Base-by-base conservation (phyloP, 2,888 invertebrate species). In the Cyclophora punctaria region DNA sequence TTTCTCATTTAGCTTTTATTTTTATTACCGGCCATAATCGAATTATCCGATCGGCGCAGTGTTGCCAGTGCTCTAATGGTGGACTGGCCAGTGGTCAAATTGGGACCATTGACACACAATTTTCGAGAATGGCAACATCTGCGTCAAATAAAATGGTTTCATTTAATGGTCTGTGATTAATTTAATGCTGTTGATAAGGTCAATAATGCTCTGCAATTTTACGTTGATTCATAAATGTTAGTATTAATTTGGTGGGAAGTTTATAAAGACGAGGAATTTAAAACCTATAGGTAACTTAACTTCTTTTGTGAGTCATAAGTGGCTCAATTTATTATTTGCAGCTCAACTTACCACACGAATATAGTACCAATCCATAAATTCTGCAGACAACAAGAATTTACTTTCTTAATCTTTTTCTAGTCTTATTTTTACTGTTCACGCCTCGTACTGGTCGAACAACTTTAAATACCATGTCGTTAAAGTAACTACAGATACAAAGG, bases 91-190 rank as follows among this genome's bases (percentile, higher is more conserved):
- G 55, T 53, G 53, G 55, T 62, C 63, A 73, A 76, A 74, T 73
- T 71, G 70, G 65, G 66, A 66, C 63, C 67, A 69, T 67, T 63
- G 68, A 68, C 71, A 57, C 70, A 77, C 78, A 73, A 77, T 77
- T 72, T 68, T 72, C 68, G 62, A 69, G 34, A 68, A 64, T 69
- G 66, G 69, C 61, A 71, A 71, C 67, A 67, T 59, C 62, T 62
- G 58, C 62, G 63, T 67, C 71, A 62, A 66, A 20, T 20, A 20
- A 20, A 20, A 20, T 20, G 20, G 20, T 20, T 20, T 20, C 1
- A 20, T 20, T 20, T 20, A 20, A 20, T 20, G 20, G 20, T 1
- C 20, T 20, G 20, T 20, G 20, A 20, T 20, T 20, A 20, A 20
- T 20, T 20, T 20, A 20, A 20, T 20, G 20, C 20, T 20, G 20